A percentile compares a stretch with the other conserved stretches of the same genome.
Evolutionary conservation across 2,113 vertebrate species (phyloP).

Genomic region (Condylura cristata): DNA sequence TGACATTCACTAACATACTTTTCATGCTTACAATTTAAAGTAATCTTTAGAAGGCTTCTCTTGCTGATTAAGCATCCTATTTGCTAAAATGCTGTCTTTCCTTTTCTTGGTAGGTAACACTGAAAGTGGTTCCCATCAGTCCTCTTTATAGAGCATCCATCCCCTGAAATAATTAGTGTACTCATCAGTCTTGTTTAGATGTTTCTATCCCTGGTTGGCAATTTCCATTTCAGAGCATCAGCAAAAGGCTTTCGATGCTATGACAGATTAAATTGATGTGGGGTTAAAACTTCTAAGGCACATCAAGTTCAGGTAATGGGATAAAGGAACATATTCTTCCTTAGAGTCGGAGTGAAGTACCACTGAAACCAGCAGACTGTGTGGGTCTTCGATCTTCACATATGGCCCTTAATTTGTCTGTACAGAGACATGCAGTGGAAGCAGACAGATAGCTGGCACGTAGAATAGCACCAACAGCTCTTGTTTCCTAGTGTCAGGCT

Average conservation of each 20-base stretch:
- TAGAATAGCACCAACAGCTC: neutral
- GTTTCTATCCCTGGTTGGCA: neutral
- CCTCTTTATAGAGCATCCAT: conserved; percentile 35
- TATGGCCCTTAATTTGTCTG: neutral
- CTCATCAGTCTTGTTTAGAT: conserved; percentile 53
- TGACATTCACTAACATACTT: conserved; percentile 50
- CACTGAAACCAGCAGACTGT: neutral
- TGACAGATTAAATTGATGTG: neutral
- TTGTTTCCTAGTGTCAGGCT: neutral
- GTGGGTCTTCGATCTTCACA: neutral
- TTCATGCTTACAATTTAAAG: conserved; percentile 56
- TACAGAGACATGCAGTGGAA: neutral
- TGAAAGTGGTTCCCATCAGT: conserved; percentile 38
- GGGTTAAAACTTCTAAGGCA: conserved; percentile 4
- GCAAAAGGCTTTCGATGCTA: conserved; percentile 41
- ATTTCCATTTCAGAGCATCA: conserved; percentile 47
- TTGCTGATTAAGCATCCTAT: conserved; percentile 54
- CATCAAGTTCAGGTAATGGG: neutral
- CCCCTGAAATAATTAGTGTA: conserved; percentile 53
- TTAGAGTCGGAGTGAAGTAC: neutral
- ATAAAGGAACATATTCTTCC: neutral
- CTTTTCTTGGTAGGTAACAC: conserved; percentile 20
- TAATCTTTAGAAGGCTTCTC: conserved; percentile 29
- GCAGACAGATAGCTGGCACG: neutral
- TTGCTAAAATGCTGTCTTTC: conserved; percentile 46